Evolutionary conservation across 2,797 vertebrate genomes (phyloP).

Genomic region (Cryptoprocta ferox): DNA sequence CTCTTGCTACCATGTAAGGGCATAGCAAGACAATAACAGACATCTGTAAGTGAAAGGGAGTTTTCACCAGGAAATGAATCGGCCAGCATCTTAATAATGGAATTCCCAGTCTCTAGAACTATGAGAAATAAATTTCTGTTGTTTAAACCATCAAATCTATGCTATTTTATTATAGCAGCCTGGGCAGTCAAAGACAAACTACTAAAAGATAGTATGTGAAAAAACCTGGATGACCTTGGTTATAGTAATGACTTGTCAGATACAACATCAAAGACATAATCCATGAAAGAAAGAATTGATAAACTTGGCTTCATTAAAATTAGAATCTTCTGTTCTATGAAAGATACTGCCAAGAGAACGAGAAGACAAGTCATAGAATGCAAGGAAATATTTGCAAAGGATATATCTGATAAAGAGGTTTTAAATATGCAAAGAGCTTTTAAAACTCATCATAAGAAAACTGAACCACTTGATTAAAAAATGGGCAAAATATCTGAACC

Average conservation of each 20-base stretch:
- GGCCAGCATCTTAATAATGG: background rate
- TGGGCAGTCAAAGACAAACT: background rate
- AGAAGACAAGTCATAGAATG: background rate
- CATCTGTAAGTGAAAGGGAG: background rate
- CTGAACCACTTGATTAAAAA: background rate
- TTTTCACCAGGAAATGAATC: background rate
- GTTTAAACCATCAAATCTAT: background rate
- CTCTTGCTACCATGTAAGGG: background rate
- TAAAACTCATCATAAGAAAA: background rate
- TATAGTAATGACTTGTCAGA: background rate
- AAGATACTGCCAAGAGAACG: background rate
- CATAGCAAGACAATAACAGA: background rate
- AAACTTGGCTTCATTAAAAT: background rate
- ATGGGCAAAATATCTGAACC: background rate
- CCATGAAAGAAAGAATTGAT: background rate
- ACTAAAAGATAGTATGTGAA: background rate
- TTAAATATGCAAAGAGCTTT: background rate
- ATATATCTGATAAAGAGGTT: background rate
- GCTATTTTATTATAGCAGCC: background rate
- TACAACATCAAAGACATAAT: background rate
- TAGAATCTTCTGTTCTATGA: background rate
- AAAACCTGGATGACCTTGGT: background rate
- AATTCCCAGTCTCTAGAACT: background rate
- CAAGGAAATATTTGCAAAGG: background rate
- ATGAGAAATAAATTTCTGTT: background rate